Conservation (phyloP, 2,113 vertebrate species). For the Spilogale gracilis region DNA sequence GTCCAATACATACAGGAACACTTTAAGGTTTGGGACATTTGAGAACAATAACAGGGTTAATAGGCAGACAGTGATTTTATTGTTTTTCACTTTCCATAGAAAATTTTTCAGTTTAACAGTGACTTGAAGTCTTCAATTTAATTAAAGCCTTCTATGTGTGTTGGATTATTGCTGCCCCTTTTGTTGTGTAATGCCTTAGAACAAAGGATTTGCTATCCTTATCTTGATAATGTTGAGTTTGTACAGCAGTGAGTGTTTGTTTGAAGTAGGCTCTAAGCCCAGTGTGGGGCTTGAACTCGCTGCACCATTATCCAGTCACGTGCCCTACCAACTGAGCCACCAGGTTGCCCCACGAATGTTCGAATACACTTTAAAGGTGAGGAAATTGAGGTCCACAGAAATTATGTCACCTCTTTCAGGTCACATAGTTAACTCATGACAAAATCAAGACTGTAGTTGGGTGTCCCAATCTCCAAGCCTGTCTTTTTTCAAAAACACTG, state of each 20-base stretch:
- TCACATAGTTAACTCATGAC: background rate
- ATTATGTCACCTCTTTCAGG: background rate
- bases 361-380: background rate
- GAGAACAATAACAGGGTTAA: background rate
- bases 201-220: background rate
- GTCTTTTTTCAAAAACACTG: background rate
- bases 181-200: background rate
- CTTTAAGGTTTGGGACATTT: background rate
- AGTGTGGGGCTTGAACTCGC: background rate
- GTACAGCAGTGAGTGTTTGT: no score
- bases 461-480: background rate
- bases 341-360: background rate
- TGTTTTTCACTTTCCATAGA: slow-evolving; percentile 27
- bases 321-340: background rate
- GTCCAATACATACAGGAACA: background rate
- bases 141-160: background rate
- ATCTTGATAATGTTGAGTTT: background rate
- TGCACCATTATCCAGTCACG: background rate
- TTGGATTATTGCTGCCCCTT: background rate
- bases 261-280: background rate
- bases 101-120: background rate
- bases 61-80: background rate
- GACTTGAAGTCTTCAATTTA: background rate
- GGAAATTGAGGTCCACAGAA: background rate
- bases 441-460: background rate